Percentiles rank a stretch among this genome's conserved stretches.
Evolutionary conservation across 2,797 vertebrate species (phyloP).

Genomic region (Scyliorhinus canicula): DNA sequence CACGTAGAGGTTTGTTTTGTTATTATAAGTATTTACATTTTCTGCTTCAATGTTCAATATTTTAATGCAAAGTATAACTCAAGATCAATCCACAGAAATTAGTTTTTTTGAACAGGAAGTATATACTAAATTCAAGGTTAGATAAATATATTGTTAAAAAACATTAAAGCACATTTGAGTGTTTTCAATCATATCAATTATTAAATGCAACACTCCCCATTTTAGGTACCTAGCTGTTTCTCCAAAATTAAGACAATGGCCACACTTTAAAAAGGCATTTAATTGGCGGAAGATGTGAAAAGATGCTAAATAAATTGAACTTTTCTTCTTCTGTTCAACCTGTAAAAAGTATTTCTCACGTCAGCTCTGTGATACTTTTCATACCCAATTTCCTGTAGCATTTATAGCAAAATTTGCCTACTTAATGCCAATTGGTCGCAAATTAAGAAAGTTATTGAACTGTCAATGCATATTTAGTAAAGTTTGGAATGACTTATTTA

Average conservation of each 20-base stretch:
- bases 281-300: not conserved
- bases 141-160: not conserved
- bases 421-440: not conserved
- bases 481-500: not conserved
- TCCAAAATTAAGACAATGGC: not conserved
- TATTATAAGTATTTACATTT: not conserved
- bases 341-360: not conserved
- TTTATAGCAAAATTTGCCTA: not conserved
- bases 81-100: not conserved
- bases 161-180: not conserved
- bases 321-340: not conserved
- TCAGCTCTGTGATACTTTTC: not conserved
- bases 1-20: not conserved
- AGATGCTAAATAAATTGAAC: not conserved
- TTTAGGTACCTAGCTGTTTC: not conserved
- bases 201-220: not conserved
- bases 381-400: not conserved
- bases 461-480: not conserved
- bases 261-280: not conserved
- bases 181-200: not conserved
- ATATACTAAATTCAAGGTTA: not conserved
- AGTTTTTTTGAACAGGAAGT: not conserved
- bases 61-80: not conserved
- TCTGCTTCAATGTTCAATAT: not conserved
- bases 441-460: not conserved